phyloP scores from a whole-genome alignment of 2,797 vertebrate genomes.

The Cuniculus paca region DNA sequence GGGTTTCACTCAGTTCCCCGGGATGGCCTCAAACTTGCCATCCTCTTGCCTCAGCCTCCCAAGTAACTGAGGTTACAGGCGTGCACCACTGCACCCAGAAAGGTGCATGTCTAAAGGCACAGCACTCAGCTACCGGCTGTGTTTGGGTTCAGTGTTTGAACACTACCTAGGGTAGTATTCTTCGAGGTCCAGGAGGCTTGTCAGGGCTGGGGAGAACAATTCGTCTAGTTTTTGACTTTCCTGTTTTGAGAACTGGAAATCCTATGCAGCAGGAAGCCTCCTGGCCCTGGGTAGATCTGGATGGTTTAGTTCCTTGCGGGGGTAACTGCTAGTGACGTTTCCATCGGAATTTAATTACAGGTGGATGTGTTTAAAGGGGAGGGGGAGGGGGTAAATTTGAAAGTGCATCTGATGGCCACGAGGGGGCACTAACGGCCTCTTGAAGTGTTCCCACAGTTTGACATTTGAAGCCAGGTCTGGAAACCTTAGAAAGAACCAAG shows the following conservation, averaged over 20 bases:
- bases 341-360: background rate
- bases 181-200: rapidly evolving
- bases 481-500: background rate
- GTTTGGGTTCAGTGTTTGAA: background rate
- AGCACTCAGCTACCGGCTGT: background rate
- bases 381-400: background rate
- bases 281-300: background rate
- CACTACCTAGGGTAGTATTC: background rate
- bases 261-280: background rate
- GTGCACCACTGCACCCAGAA: background rate
- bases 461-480: background rate
- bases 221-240: background rate
- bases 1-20: background rate
- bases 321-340: background rate
- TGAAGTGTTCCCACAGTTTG: background rate
- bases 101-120: background rate
- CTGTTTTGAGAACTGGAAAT: background rate
- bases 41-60: background rate
- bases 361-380: rapidly evolving
- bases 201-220: background rate
- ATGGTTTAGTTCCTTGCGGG: too few species aligned
- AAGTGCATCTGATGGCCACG: background rate
- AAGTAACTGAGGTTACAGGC: background rate
- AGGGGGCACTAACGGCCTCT: constrained; percentile 28
- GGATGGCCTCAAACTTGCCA: background rate